Evolutionary conservation across 2,113 vertebrate genomes (phyloP), one percentile per base, ranked within the genome.

Genomic region (Blennius ocellaris): DNA sequence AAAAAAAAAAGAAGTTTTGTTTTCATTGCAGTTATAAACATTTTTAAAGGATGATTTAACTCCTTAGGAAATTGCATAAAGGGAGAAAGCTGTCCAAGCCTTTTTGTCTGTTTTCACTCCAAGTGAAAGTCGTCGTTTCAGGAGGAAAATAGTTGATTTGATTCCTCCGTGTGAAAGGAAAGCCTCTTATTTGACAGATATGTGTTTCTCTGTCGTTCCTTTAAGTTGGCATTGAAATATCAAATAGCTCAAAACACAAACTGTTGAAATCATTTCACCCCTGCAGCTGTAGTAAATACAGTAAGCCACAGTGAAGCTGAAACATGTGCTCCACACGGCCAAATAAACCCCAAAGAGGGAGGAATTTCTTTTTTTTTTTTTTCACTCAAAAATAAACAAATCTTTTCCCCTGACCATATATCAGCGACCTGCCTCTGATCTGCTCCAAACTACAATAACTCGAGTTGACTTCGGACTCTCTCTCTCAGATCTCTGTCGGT

Each of bases 251-350:
- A 66, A 69, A 86, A 85, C 67, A 47, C 65, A 77, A 82, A 74
- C 17, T 67, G 80, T 54, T 84, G 82, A 88, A 77, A 82, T 86
- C 53, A 73, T 81, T 55, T 59, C 60, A 64, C 69, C 60, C 73
- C 44, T 77, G 64, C 88, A 89, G 86, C 86, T 91, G 87, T 81
- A 81, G 83, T 80, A 78, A 84, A 80, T 76, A 85, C 84, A 82
- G 49, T 77, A 75, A 80, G 73, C 73, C 80, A 65, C 77, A 66
- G 66, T 75, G 61, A 65, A 65, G 56, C 58, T 84, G 41, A 88
- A 87, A 81, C 83, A 81, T 84, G 83, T 84, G 81, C 72, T 83
- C 67, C 47, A 16, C 58, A 81, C 43, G 21, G 80, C 80, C 78
- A 85, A 74, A 72, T 39, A 45, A 73, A 82, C 57, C 57, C 78